Base-by-base conservation (phyloP, 2,888 invertebrate species). In the Torymus texanus region DNA sequence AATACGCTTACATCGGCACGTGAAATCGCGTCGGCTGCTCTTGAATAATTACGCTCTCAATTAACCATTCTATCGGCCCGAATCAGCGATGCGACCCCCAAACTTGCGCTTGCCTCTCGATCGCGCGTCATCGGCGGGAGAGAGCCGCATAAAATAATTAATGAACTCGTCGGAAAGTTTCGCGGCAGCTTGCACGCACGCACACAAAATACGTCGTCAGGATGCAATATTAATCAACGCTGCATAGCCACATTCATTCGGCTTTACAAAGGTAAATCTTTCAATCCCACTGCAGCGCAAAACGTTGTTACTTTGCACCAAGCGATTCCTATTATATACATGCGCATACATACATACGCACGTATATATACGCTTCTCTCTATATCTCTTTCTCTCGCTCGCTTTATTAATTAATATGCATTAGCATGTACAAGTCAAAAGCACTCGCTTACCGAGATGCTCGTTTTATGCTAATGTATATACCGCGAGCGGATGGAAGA, bases 371-470 rank as follows among this genome's bases (percentile, higher is more conserved):
- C n/a, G 18, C 18, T 21, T 41, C 12, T 10, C 16, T 16, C 41
- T 21, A 41, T 29, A 16, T 41, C 58, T 70, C 50, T 5, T 53
- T 66, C 16, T 66, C 24, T 51, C 72, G 14, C 62, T 53, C 53
- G 51, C 63, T 78, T 74, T 72, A 79, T 72, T 75, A 79, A 79
- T 79, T 75, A 79, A 68, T 70, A 70, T 74, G 71, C 79, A 75
- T 79, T 75, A 79, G 67, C 51, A 65, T 29, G 71, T 59, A 29
- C 29, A 29, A 68, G 73, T 63, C 56, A 18, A 13, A 53, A 24
- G 63, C 56, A 74, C 74, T 68, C 13, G 62, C 56, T 68, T 41
- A 10, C 29, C 24, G 63, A 18, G 65, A 71, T 66, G 55, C 59
- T 61, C 67, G 50, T 58, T 74, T 78, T 78, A 78, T 78, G 73